Percentiles rank a stretch among this genome's conserved stretches.
phyloP scores from a whole-genome alignment of 2,888 invertebrate genomes.

The Rugalucina vietnamica region DNA sequence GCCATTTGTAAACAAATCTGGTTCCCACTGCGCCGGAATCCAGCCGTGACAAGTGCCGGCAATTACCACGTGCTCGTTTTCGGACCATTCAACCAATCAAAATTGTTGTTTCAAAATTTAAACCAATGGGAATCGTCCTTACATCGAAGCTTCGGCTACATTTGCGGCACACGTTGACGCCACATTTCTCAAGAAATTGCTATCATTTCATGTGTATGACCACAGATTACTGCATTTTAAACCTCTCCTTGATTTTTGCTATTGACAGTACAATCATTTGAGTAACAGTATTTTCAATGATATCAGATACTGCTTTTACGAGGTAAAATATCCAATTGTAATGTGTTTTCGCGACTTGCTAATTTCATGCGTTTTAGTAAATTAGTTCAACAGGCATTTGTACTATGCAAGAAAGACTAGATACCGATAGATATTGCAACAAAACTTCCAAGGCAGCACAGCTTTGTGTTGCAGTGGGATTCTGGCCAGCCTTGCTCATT shows the following conservation, averaged over 20 bases:
- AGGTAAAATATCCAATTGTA: constrained; percentile 29
- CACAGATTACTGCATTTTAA: too few species aligned
- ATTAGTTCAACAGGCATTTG: too few species aligned
- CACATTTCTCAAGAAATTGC: constrained; percentile 51
- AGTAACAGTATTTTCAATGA: constrained; percentile 21
- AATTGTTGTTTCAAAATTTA: background rate
- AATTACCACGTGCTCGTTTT: background rate
- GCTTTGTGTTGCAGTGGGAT: too few species aligned
- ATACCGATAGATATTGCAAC: too few species aligned
- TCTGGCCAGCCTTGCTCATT: too few species aligned
- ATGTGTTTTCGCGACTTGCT: constrained; percentile 1
- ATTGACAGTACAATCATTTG: background rate
- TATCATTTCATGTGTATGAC: too few species aligned
- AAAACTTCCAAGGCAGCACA: too few species aligned
- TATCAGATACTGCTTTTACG: constrained; percentile 56
- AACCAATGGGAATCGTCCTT: constrained; percentile 9
- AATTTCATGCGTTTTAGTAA: too few species aligned
- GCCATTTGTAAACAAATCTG: constrained; percentile 68
- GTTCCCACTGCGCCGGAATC: background rate
- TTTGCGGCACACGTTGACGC: constrained; percentile 59
- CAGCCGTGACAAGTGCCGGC: background rate
- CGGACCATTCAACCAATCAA: background rate
- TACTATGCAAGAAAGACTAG: too few species aligned
- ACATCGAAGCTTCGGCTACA: background rate
- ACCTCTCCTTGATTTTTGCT: too few species aligned